Percentiles rank a stretch among this genome's conserved stretches.
phyloP scores from a whole-genome alignment of 2,113 vertebrate species.

The Cololabis saira region DNA sequence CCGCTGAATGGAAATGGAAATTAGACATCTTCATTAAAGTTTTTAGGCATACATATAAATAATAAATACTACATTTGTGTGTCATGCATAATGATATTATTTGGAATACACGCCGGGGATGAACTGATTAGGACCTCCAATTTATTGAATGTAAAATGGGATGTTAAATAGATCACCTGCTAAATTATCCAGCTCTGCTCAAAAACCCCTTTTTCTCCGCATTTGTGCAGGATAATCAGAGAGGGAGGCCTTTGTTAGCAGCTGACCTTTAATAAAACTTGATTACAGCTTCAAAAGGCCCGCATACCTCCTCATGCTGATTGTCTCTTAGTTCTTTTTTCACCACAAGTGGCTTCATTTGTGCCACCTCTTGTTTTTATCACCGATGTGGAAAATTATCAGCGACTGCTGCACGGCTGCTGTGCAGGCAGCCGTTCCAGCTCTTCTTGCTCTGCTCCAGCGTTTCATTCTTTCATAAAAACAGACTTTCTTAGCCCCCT shows the following conservation, averaged over 20 bases:
- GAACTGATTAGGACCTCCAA: not conserved
- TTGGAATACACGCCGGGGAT: not conserved
- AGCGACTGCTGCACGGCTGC: slow-evolving; percentile 15
- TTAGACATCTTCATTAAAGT: not conserved
- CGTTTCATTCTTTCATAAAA: slow-evolving; percentile 41
- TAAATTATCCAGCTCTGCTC: not conserved
- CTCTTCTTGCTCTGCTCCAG: slow-evolving; percentile 24
- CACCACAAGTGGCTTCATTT: not conserved
- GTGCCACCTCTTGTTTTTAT: not conserved
- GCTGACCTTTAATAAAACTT: not conserved
- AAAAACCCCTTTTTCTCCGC: not conserved
- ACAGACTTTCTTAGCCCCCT: slow-evolving; percentile 7
- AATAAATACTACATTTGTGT: slow-evolving; percentile 5
- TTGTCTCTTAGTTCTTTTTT: slow-evolving; percentile 13
- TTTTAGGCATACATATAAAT: slow-evolving; percentile 15
- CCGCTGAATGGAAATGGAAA: not conserved
- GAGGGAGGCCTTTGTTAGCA: not conserved
- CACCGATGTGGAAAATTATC: slow-evolving; percentile 28
- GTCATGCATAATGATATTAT: not conserved
- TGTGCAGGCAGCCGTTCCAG: slow-evolving; percentile 3
- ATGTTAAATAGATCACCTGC: slow-evolving; percentile 21
- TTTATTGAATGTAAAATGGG: not conserved
- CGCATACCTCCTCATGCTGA: not conserved
- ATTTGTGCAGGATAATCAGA: not conserved
- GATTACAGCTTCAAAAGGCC: slow-evolving; percentile 16